Evolutionary conservation across 2,797 vertebrate species (phyloP), one percentile per base, ranked within the genome.

Genomic region (Toxotes lorentzi): DNA sequence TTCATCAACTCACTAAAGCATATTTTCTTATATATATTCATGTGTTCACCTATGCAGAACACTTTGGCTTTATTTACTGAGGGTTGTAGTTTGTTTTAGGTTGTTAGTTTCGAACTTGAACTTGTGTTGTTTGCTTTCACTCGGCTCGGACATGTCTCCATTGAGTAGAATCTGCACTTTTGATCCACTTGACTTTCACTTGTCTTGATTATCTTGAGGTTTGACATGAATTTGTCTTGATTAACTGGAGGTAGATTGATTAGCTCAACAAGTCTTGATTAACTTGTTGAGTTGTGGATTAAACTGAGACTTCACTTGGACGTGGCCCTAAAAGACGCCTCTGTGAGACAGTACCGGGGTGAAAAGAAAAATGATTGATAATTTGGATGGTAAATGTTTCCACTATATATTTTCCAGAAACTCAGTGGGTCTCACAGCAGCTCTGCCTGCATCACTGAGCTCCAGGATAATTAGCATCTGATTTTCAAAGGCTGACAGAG

Each of bases 401-500:
- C 6, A 24, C 16, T 7, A 0, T 40, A n/a, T 38, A 30, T 57
- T 69, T 70, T 48, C 59, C 41, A 43, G 43, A 50, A 16, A 30
- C 41, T 9, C n/a, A n/a, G 2, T 38, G 51, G 27, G 48, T 7
- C 34, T 41, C 4, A 7, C 27, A 38, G 66, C 40, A n/a, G 40
- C 61, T 63, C 17, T 41, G 56, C 60, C 17, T 41, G 40, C 60
- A 61, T 60, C 35, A 12, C 40, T 24, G 50, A 67, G 41, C 50
- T 65, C 5, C 1, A 2, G 10, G 41, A 47, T 72, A 27, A 72
- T 64, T 66, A 58, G 17, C n/a, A 7, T 48, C 24, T 63, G 73
- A 50, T 38, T 17, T 50, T 71, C 72, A 71, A 72, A 63, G 38
- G 43, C 50, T 47, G 63, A 38, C 38, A 47, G 56, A 68, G 56